These are phyloP conservation scores for Bacillus rossius DNA, from an alignment of 1,140 invertebrate species.

Conservation along the genomic window DNA sequence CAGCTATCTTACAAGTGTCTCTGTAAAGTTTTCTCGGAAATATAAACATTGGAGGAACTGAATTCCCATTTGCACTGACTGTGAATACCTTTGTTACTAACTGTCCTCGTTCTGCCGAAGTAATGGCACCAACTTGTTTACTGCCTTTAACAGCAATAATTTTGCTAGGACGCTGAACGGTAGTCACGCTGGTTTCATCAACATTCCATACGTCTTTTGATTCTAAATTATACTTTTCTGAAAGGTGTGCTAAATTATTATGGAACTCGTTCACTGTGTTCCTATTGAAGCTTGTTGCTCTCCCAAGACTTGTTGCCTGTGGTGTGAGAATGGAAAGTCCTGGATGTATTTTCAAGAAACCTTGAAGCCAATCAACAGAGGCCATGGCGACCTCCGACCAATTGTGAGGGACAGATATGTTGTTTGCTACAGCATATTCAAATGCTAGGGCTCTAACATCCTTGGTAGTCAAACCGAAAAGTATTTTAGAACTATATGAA, in stretches of 20 bases:
- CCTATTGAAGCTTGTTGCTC: constrained; percentile 43
- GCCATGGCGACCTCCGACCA: constrained; percentile 25
- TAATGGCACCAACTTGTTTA: constrained; percentile 38
- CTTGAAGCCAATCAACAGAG: constrained; percentile 38
- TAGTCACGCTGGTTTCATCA: constrained; percentile 40
- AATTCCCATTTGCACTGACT: constrained; percentile 37
- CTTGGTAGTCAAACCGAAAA: constrained; percentile 30
- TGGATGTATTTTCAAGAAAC: constrained; percentile 37
- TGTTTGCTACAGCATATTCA: constrained; percentile 14
- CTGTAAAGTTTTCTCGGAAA: constrained; percentile 36
- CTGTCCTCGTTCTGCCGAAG: constrained; percentile 38
- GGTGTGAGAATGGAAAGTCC: constrained; percentile 36
- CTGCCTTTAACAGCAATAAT: constrained; percentile 33
- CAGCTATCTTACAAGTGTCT: constrained; percentile 28
- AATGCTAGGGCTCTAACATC: constrained; percentile 22
- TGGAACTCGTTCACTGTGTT: constrained; percentile 37
- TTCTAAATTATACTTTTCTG: constrained; percentile 1
- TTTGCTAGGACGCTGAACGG: constrained; percentile 41
- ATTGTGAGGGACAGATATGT: constrained; percentile 8
- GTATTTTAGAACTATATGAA: constrained; percentile 21
- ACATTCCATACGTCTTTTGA: constrained; percentile 29
- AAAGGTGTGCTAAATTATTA: constrained; percentile 24
- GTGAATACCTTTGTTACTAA: constrained; percentile 36
- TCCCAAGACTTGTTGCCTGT: constrained; percentile 39
- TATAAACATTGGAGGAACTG: constrained; percentile 38